Percentiles rank a stretch among this genome's conserved stretches.
phyloP scores from a whole-genome alignment of 2,888 invertebrate genomes.

The Hyalella azteca region DNA sequence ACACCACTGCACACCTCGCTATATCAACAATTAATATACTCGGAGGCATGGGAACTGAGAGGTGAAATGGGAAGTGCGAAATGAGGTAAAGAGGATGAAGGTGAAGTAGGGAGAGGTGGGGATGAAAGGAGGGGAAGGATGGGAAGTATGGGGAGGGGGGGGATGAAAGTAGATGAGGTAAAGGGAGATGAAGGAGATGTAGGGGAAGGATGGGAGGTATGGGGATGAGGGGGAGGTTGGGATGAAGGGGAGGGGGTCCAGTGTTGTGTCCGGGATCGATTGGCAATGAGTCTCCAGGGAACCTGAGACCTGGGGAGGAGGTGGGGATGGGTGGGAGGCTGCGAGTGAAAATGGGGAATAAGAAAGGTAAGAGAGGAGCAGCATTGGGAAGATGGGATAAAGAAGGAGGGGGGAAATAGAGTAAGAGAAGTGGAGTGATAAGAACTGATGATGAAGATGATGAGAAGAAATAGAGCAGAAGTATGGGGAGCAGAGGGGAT shows the following conservation, averaged over 20 bases:
- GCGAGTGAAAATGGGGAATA: neutral
- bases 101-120: neutral
- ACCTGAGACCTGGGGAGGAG: neutral
- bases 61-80: neutral
- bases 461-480: neutral
- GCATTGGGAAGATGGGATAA: neutral
- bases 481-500: neutral
- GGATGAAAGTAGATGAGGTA: neutral
- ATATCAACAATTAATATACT: too few species aligned
- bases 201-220: neutral
- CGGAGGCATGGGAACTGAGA: too few species aligned
- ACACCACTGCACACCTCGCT: too few species aligned
- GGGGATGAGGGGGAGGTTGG: neutral
- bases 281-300: neutral
- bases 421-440: neutral
- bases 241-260: neutral
- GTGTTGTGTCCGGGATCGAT: constrained; percentile 31
- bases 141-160: neutral
- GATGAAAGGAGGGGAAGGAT: neutral
- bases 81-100: neutral
- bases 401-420: neutral
- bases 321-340: neutral
- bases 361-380: neutral
- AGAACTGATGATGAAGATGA: neutral
- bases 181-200: neutral